phyloP scores from a whole-genome alignment of 1,140 invertebrate species.

The Gonioctena quinquepunctata region DNA sequence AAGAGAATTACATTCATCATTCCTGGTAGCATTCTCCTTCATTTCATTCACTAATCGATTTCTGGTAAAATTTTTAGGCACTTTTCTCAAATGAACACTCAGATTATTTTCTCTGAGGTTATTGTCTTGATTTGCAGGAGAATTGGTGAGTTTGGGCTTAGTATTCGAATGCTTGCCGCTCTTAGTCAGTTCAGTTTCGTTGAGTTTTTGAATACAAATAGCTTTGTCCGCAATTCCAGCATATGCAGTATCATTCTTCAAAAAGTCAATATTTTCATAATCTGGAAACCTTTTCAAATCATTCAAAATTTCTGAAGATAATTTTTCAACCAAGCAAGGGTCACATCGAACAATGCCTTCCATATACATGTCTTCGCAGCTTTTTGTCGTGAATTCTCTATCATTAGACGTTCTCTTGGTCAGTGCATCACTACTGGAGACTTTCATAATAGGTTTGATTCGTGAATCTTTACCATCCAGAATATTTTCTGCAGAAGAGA shows the following conservation, averaged over 20 bases:
- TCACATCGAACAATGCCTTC: not conserved
- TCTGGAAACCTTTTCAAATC: slow-evolving; percentile 32
- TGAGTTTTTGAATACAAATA: slow-evolving; percentile 37
- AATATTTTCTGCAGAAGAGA: slow-evolving; percentile 34
- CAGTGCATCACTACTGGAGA: slow-evolving; percentile 24
- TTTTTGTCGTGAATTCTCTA: not conserved
- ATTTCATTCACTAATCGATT: slow-evolving; percentile 41
- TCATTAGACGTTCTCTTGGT: slow-evolving; percentile 5
- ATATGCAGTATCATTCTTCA: slow-evolving; percentile 44
- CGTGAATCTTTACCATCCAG: not conserved
- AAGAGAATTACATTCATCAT: not conserved
- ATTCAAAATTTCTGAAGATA: not conserved
- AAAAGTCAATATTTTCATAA: slow-evolving; percentile 49
- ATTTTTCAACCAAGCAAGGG: not conserved
- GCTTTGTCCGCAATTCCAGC: slow-evolving; percentile 34
- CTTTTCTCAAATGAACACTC: slow-evolving; percentile 38
- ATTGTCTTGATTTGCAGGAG: slow-evolving; percentile 19
- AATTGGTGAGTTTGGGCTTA: not conserved
- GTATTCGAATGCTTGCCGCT: slow-evolving; percentile 12
- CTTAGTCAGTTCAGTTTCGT: slow-evolving; percentile 11
- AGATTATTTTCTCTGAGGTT: slow-evolving; percentile 35
- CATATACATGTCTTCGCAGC: not conserved
- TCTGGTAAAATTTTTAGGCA: slow-evolving; percentile 52
- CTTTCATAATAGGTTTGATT: slow-evolving; percentile 41
- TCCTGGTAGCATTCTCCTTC: slow-evolving; percentile 5